phyloP scores from a whole-genome alignment of 2,797 vertebrate genomes.

The Acipenser transmontanus region DNA sequence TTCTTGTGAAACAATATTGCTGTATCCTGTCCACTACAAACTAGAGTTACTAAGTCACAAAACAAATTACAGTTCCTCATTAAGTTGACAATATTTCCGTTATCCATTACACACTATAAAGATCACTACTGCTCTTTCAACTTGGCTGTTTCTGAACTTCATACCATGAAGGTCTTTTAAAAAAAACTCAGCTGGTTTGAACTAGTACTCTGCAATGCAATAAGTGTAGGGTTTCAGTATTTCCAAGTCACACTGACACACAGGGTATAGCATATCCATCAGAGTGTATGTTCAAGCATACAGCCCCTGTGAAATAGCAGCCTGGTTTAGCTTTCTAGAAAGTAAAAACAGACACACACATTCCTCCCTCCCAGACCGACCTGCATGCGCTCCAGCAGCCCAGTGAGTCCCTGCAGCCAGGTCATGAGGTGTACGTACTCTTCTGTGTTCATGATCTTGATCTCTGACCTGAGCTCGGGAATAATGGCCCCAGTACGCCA shows the following conservation, averaged over 20 bases:
- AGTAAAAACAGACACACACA: background rate
- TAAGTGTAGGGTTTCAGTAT: background rate
- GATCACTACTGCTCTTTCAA: too few relatives aligned
- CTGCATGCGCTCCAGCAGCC: conserved; percentile 93
- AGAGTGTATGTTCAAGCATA: background rate
- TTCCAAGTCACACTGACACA: background rate
- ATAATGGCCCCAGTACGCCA: conserved; percentile 98
- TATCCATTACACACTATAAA: too few relatives aligned
- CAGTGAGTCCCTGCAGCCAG: conserved; percentile 90
- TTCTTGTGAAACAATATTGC: too few relatives aligned
- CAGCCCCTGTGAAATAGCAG: too few relatives aligned
- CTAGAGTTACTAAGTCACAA: too few relatives aligned
- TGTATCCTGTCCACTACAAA: too few relatives aligned
- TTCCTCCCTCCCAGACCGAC: conserved; percentile 50
- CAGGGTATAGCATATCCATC: background rate
- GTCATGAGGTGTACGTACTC: conserved; percentile 82
- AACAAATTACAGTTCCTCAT: too few relatives aligned
- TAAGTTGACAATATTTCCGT: too few relatives aligned
- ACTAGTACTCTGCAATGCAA: background rate
- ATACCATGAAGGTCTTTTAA: background rate
- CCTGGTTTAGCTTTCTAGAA: too few relatives aligned
- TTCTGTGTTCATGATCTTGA: conserved; percentile 94
- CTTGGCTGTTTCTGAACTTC: background rate
- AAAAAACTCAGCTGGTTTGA: background rate
- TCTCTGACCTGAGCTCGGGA: conserved; percentile 88